These are phyloP conservation scores for Odontomachus brunneus DNA, from an alignment of 1,140 invertebrate species.

Conservation along the genomic window DNA sequence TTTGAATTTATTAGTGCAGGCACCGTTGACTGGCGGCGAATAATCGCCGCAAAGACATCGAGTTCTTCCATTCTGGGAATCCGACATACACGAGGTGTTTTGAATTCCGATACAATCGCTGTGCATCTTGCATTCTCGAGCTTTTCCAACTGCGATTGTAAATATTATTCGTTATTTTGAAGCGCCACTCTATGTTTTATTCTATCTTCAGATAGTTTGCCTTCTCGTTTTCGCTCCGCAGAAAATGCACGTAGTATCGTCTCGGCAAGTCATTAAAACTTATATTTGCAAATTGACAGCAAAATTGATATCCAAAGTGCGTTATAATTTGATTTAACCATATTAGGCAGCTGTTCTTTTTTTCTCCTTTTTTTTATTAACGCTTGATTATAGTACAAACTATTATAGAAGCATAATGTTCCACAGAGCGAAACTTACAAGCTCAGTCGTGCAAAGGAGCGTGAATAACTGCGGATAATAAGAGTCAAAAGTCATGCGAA, in stretches of 20 bases:
- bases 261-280: neutral
- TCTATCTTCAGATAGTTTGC: constrained; percentile 4
- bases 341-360: neutral
- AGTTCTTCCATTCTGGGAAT: constrained; percentile 86
- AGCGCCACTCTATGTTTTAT: constrained; percentile 14
- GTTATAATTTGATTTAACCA: neutral
- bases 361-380: constrained; percentile 12
- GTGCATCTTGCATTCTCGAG: constrained; percentile 87
- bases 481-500: neutral
- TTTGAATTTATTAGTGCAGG: constrained; percentile 87
- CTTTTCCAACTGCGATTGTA: constrained; percentile 83
- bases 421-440: neutral
- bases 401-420: neutral
- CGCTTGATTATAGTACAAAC: neutral
- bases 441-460: neutral
- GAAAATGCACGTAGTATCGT: constrained; percentile 8
- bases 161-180: constrained; percentile 16
- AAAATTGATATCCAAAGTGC: constrained; percentile 8
- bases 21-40: constrained; percentile 87
- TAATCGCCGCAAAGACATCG: constrained; percentile 90
- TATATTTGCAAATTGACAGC: constrained; percentile 5
- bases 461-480: neutral
- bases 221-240: neutral
- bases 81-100: constrained; percentile 88
- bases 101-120: constrained; percentile 88